These are phyloP conservation scores for Carassius auratus DNA, from an alignment of 2,113 vertebrate genomes.

Conservation along the genomic window DNA sequence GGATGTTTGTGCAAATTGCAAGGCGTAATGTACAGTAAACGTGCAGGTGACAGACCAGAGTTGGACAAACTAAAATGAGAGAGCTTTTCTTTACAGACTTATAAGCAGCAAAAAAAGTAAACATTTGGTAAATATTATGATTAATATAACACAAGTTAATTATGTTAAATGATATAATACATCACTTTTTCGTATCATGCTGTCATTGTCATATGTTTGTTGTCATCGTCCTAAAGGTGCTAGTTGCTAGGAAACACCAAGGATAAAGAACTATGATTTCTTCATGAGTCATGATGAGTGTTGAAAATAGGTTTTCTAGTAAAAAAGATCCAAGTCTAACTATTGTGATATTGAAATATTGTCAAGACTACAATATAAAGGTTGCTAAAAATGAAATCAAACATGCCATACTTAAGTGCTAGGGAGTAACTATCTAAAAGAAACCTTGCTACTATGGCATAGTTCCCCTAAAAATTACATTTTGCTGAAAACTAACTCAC, in stretches of 20 bases:
- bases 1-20: conserved; percentile 12
- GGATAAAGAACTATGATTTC: conserved; percentile 50
- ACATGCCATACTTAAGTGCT: not conserved
- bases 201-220: conserved; percentile 61
- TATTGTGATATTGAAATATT: not conserved
- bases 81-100: too few relatives aligned
- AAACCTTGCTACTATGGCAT: not conserved
- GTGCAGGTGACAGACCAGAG: not conserved
- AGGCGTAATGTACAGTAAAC: not conserved
- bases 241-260: conserved; percentile 76
- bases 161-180: not conserved
- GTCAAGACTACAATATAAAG: not conserved
- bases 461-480: too few relatives aligned
- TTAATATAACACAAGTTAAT: not conserved
- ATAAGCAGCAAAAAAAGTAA: not conserved
- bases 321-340: conserved; percentile 41
- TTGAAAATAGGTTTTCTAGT: conserved; percentile 29
- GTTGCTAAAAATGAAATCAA: not conserved
- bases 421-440: not conserved
- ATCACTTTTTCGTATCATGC: not conserved
- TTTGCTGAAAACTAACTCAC: too few relatives aligned
- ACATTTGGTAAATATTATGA: not conserved
- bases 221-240: conserved; percentile 52
- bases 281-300: conserved; percentile 47
- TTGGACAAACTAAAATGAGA: not conserved